These are phyloP conservation scores for Rhodophaea formosa DNA, from an alignment of 2,888 invertebrate species.

Conservation along the genomic window DNA sequence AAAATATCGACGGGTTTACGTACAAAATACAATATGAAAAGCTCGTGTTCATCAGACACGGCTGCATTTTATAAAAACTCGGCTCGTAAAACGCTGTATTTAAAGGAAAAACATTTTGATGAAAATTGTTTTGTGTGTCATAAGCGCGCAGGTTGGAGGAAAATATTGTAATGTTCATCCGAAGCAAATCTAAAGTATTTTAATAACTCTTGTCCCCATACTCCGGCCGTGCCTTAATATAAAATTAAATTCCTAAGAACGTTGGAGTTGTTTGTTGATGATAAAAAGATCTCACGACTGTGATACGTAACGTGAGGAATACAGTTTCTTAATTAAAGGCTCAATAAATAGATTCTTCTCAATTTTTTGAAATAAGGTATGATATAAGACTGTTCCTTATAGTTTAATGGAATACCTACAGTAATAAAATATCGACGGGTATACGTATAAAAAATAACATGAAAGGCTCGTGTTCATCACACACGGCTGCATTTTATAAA, in stretches of 20 bases:
- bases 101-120: constrained; percentile 45
- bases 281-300: neutral
- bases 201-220: constrained; percentile 51
- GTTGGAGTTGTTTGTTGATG: constrained; percentile 18
- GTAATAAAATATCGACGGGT: too few species aligned
- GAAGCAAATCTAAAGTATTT: constrained; percentile 55
- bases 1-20: too few species aligned
- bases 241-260: constrained; percentile 46
- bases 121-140: constrained; percentile 48
- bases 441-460: neutral
- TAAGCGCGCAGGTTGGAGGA: constrained; percentile 30
- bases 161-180: constrained; percentile 33
- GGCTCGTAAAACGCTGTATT: constrained; percentile 19
- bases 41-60: neutral
- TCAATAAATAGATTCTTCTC: too few species aligned
- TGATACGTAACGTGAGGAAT: too few species aligned
- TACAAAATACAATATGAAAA: neutral
- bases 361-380: too few species aligned
- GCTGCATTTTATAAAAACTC: neutral
- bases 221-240: constrained; percentile 29
- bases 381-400: too few species aligned
- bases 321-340: too few species aligned
- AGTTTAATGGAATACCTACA: too few species aligned
- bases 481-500: neutral
- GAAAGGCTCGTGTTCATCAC: neutral